These are phyloP conservation scores for Megaptera novaeangliae DNA, from an alignment of 2,113 vertebrate species.

Conservation along the genomic window DNA sequence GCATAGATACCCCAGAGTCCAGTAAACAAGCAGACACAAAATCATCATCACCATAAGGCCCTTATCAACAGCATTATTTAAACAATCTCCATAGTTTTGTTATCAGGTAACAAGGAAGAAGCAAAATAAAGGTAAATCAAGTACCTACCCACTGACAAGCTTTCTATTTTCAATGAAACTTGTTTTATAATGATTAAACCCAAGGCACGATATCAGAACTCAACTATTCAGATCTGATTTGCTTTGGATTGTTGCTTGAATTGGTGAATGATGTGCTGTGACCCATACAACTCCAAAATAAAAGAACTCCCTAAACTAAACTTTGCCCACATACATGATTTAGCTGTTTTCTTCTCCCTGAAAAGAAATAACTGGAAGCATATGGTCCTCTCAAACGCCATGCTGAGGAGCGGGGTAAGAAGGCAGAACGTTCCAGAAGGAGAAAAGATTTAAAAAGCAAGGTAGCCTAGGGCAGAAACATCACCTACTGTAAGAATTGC, in stretches of 20 bases:
- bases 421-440: neutral
- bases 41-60: neutral
- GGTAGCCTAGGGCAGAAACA: slow-evolving; percentile 6
- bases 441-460: slow-evolving; percentile 40
- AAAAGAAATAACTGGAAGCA: slow-evolving; percentile 30
- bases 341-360: neutral
- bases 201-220: neutral
- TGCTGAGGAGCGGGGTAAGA: neutral
- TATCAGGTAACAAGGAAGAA: neutral
- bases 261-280: neutral
- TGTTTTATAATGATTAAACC: slow-evolving; percentile 24
- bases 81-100: slow-evolving; percentile 18
- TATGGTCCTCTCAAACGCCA: slow-evolving; percentile 12
- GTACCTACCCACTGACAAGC: neutral
- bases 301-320: slow-evolving; percentile 40
- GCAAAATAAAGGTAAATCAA: slow-evolving; percentile 46
- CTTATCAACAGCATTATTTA: slow-evolving; percentile 7
- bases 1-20: neutral
- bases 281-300: slow-evolving; percentile 1
- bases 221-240: neutral
- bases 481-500: neutral
- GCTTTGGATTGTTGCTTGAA: neutral
- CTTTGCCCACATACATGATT: neutral
- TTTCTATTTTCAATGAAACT: slow-evolving; percentile 10
- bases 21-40: slow-evolving; percentile 5